phyloP scores from a whole-genome alignment of 37 sponge, comb jelly and placozoan genomes.

The Spongilla lacustris region DNA sequence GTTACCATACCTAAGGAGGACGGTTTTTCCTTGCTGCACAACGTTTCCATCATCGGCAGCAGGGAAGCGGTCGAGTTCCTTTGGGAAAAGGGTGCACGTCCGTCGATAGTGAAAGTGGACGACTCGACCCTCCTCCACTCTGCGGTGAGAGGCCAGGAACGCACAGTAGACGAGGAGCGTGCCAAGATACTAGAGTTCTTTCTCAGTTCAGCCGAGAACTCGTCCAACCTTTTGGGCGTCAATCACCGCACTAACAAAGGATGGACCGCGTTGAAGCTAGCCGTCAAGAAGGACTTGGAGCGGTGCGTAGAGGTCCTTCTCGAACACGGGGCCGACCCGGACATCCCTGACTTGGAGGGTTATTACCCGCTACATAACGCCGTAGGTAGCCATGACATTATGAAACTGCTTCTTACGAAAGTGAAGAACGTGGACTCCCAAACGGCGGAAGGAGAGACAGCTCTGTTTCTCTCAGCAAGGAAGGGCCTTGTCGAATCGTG shows the following conservation, averaged over 20 bases:
- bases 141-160: conserved; percentile 43
- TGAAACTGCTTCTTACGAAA: conserved; percentile 53
- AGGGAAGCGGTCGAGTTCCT: conserved; percentile 47
- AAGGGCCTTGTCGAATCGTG: conserved; percentile 46
- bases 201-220: conserved; percentile 12
- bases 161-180: conserved; percentile 21
- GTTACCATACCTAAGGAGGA: background rate
- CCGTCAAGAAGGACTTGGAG: conserved; percentile 63
- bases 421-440: conserved; percentile 38
- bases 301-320: conserved; percentile 74
- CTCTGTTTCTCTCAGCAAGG: conserved; percentile 55
- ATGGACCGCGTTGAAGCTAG: conserved; percentile 84
- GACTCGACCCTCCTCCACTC: conserved; percentile 68
- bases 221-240: conserved; percentile 22
- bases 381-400: conserved; percentile 39
- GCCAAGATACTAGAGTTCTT: conserved; percentile 51
- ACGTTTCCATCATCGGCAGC: conserved; percentile 53
- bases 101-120: conserved; percentile 32
- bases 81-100: conserved; percentile 63
- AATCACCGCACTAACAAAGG: conserved; percentile 55
- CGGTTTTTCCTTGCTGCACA: conserved; percentile 55
- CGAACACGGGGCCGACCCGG: conserved; percentile 64
- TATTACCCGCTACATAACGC: conserved; percentile 75
- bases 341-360: conserved; percentile 56
- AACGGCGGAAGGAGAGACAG: conserved; percentile 58